Percentiles rank a stretch among this genome's conserved stretches.
Evolutionary conservation across 1,140 invertebrate species (phyloP).

Genomic region (Tribolium madens): DNA sequence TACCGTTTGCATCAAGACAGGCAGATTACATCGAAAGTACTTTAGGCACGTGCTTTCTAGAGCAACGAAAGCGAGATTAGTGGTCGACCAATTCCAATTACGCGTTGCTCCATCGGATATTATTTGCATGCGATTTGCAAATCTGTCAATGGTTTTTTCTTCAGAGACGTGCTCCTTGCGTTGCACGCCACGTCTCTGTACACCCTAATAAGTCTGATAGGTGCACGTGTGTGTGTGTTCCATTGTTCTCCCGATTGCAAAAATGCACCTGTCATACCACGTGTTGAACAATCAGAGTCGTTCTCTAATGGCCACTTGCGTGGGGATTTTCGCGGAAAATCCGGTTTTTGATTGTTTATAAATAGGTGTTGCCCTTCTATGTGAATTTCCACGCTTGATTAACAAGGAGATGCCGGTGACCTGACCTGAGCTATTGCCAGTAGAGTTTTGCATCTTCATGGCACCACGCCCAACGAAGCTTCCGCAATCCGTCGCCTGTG

Average conservation of each 20-base stretch:
- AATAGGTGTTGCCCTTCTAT: conserved; percentile 47
- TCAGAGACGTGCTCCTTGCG: conserved; percentile 5
- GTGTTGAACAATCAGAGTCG: conserved; percentile 43
- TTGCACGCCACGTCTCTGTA: conserved; percentile 38
- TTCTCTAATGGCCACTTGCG: conserved; percentile 38
- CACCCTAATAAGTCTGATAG: conserved; percentile 43
- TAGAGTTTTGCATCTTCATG: conserved; percentile 51
- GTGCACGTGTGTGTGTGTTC: conserved; percentile 51
- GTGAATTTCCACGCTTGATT: conserved; percentile 49
- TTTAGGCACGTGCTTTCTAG: conserved; percentile 45
- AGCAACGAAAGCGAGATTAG: conserved; percentile 44
- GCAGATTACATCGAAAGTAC: conserved; percentile 42
- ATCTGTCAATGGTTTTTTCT: conserved; percentile 19
- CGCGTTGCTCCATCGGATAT: conserved; percentile 34
- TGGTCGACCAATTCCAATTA: conserved; percentile 44
- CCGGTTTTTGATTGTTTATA: conserved; percentile 1
- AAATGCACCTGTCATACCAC: conserved; percentile 48
- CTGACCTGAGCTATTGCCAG: conserved; percentile 49
- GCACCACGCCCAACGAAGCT: conserved; percentile 49
- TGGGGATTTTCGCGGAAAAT: background rate
- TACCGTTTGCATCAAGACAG: conserved; percentile 40
- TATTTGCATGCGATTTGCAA: conserved; percentile 45
- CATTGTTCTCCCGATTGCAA: conserved; percentile 39
- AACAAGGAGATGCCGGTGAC: conserved; percentile 49
- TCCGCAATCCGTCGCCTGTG: conserved; percentile 47